Evolutionary conservation across 2,113 vertebrate genomes (phyloP).

Genomic region (Channa maculata): DNA sequence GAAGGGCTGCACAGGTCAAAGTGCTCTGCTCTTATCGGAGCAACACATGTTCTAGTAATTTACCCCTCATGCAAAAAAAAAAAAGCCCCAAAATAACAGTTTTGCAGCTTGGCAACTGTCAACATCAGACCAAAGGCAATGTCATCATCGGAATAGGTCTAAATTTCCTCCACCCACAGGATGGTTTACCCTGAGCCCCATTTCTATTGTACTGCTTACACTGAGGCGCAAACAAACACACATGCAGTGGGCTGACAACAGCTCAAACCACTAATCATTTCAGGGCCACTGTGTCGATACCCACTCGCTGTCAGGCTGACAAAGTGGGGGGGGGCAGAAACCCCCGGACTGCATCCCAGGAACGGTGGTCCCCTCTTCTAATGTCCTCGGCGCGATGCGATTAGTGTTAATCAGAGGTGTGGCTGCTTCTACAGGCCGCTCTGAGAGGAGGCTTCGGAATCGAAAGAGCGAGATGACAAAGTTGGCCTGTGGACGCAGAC

Average conservation of each 20-base stretch:
- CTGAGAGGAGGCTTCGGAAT: slow-evolving; percentile 40
- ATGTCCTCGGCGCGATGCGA: slow-evolving; percentile 1
- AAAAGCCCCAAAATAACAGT: slow-evolving; percentile 53
- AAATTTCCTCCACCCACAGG: slow-evolving; percentile 69
- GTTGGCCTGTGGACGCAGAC: slow-evolving; percentile 38
- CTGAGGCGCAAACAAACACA: slow-evolving; percentile 60
- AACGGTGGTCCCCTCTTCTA: neutral
- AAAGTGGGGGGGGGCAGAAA: neutral
- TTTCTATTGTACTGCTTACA: slow-evolving; percentile 64
- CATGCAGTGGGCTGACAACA: slow-evolving; percentile 61
- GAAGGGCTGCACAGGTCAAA: slow-evolving; percentile 37
- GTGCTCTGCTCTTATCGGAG: slow-evolving; percentile 30
- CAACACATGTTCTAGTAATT: slow-evolving; percentile 52
- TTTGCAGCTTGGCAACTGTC: slow-evolving; percentile 66
- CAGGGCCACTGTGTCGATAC: slow-evolving; percentile 64
- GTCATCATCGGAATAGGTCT: slow-evolving; percentile 65
- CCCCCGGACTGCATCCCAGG: slow-evolving; percentile 4
- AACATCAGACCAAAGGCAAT: slow-evolving; percentile 62
- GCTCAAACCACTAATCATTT: slow-evolving; percentile 70
- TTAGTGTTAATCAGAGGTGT: slow-evolving; percentile 40
- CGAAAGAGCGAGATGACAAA: slow-evolving; percentile 23
- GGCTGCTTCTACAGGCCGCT: slow-evolving; percentile 29
- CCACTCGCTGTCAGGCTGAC: slow-evolving; percentile 32
- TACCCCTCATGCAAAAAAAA: slow-evolving; percentile 46
- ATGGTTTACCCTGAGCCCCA: slow-evolving; percentile 49